Evolutionary conservation across 53 echinoderm and acorn worm species (phyloP).

Genomic region (Crossaster papposus): DNA sequence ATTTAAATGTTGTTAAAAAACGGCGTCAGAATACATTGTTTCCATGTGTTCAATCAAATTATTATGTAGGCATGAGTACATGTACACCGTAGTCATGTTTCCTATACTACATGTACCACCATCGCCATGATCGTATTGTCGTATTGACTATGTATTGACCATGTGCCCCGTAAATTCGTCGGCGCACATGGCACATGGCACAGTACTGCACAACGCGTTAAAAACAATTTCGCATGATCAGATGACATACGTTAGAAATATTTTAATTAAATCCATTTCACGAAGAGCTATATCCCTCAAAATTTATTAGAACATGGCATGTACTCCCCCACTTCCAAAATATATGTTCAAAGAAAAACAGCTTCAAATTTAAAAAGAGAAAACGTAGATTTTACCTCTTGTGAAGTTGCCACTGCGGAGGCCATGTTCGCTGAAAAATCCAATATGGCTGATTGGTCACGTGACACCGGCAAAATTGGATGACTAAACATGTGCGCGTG

Average conservation of each 20-base stretch:
- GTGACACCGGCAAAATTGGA: constrained; percentile 42
- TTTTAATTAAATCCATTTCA: background rate
- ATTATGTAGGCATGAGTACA: too few species aligned
- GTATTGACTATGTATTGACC: too few species aligned
- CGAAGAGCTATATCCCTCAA: background rate
- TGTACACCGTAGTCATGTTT: too few species aligned
- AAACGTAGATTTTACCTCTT: constrained; percentile 49
- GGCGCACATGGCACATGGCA: background rate
- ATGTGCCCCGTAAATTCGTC: too few species aligned
- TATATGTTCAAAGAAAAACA: background rate
- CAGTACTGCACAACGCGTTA: too few species aligned
- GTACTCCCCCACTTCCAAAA: background rate
- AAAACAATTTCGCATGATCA: background rate
- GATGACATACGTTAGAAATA: constrained; percentile 19
- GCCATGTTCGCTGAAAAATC: constrained; percentile 67
- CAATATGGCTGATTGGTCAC: constrained; percentile 71
- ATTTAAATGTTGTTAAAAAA: too few species aligned
- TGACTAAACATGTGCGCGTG: background rate
- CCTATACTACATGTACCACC: too few species aligned
- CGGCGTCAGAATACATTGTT: too few species aligned
- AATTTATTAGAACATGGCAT: background rate
- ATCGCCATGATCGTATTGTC: too few species aligned
- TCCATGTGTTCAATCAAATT: too few species aligned
- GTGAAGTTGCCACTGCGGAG: constrained; percentile 35
- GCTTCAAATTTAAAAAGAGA: background rate